A percentile compares a stretch with the other conserved stretches of the same genome.
Evolutionary conservation across 1,140 invertebrate genomes (phyloP).

Genomic region (Mycetomoellerius zeteki): DNA sequence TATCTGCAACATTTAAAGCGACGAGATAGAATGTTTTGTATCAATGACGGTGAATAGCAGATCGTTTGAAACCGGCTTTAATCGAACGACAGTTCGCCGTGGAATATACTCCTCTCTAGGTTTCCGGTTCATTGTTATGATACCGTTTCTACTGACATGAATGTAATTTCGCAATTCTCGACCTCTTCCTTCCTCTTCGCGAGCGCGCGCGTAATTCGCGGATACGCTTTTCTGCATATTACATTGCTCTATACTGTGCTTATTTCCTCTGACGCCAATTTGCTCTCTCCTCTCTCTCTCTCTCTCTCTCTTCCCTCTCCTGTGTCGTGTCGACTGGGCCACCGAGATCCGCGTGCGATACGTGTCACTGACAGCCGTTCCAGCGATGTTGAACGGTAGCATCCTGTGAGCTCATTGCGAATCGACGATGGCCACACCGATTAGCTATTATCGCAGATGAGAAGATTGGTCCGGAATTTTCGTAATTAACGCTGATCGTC

Average conservation of each 20-base stretch:
- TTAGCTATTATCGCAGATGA: slow-evolving; percentile 72
- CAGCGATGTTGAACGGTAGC: slow-evolving; percentile 76
- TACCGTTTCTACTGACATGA: slow-evolving; percentile 40
- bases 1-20: too few species aligned
- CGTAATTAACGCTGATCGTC: slow-evolving; percentile 64
- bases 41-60: slow-evolving; percentile 19
- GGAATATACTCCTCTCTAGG: slow-evolving; percentile 28
- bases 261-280: slow-evolving; percentile 48
- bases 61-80: slow-evolving; percentile 29
- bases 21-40: neutral
- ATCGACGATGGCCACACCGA: slow-evolving; percentile 33
- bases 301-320: slow-evolving; percentile 3
- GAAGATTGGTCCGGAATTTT: slow-evolving; percentile 73
- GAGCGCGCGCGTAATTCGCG: slow-evolving; percentile 25
- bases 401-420: slow-evolving; percentile 76
- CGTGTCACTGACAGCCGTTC: slow-evolving; percentile 61
- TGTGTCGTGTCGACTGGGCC: neutral
- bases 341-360: slow-evolving; percentile 67
- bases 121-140: slow-evolving; percentile 59
- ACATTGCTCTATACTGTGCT: slow-evolving; percentile 14
- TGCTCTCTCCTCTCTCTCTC: slow-evolving; percentile 29
- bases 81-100: slow-evolving; percentile 38
- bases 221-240: slow-evolving; percentile 31
- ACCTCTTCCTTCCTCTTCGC: slow-evolving; percentile 57
- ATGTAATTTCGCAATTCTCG: slow-evolving; percentile 54